Evolutionary conservation across 2,888 invertebrate genomes (phyloP), one percentile per base, ranked within the genome.

Genomic region (Ligdia adustata): DNA sequence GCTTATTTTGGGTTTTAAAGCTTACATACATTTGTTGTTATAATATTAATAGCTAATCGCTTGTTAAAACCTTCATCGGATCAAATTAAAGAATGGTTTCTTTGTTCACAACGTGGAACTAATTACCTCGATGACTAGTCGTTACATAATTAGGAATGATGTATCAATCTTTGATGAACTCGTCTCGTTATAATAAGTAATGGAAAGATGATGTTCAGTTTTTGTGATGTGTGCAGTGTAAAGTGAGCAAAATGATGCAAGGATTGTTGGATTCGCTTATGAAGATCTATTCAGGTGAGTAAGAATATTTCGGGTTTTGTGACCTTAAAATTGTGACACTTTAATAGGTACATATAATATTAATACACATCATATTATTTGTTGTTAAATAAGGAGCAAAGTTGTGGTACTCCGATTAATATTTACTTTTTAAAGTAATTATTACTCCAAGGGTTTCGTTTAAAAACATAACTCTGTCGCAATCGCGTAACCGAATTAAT

Each of bases 281-380:
- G 73, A 88, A 75, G 71, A 90, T 90, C 66, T 90, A 89, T 60
- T 62, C 87, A 85, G 89, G 89, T 90, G 66, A 82, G 79, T 29
- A 22, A 13, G 6, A 13, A n/a, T n/a, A n/a, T n/a, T n/a, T n/a
- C n/a, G n/a, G n/a, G n/a, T 9, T 37, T 37, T 2, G 7, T 15
- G 9, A 9, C 7, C 4, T 3, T n/a, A 3, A 22, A 5, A 6
- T 14, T 18, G 28, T 15, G 18, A n/a, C n/a, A n/a, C n/a, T n/a
- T n/a, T n/a, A n/a, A n/a, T n/a, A n/a, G n/a, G n/a, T n/a, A n/a
- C n/a, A n/a, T n/a, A n/a, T n/a, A n/a, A n/a, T n/a, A n/a, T n/a
- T n/a, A n/a, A n/a, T n/a, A n/a, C n/a, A n/a, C n/a, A n/a, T n/a
- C n/a, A n/a, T n/a, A n/a, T n/a, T n/a, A n/a, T n/a, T n/a, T n/a